Base-by-base conservation (phyloP, 2,797 vertebrate species). In the Moxostoma hubbsi region DNA sequence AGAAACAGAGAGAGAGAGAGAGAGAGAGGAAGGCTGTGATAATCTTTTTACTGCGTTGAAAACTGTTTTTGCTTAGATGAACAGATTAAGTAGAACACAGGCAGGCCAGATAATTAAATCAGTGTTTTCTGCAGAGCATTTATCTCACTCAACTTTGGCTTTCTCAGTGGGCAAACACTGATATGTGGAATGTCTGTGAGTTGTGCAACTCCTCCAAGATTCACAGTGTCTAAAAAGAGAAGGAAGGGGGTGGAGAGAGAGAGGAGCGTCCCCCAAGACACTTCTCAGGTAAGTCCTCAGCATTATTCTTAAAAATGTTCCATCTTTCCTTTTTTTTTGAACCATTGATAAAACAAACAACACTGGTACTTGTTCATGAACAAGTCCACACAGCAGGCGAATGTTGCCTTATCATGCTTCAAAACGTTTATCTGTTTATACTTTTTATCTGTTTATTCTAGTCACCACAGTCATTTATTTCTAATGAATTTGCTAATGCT, bases 151-250 rank as follows among this genome's bases (percentile, higher is more conserved):
- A 79, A 49, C 67, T 59, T 73, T 72, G 84, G 85, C 81, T 86
- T 82, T 86, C 79, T 89, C 85, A 89, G 85, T 58, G 73, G 45
- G 75, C 73, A 77, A 84, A 81, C 79, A 86, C 72, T 85, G 83
- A 81, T 69, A 89, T 86, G 79, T 70, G 85, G 75, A 82, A 84
- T 88, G 87, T 77, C 88, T 81, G 36, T 82, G 70, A 87, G 85
- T 93, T 93, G 90, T 90, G 92, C 87, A 94, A 93, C 86, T 86
- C 68, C 63, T 90, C 88, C 82, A 86, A 87, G 79, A 57, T 89
- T 83, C 46, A 70, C 65, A 73, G 57, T 54, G 55, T 67, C 86
- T 83, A 85, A 80, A 82, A 91, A 77, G 83, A 83, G 74, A 81
- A 90, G n/a, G 83, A 90, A 73, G 9, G 10, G 10, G 59, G 59